These are phyloP conservation scores for Sus scrofa DNA, from an alignment of 2,113 vertebrate species.

Conservation along the genomic window DNA sequence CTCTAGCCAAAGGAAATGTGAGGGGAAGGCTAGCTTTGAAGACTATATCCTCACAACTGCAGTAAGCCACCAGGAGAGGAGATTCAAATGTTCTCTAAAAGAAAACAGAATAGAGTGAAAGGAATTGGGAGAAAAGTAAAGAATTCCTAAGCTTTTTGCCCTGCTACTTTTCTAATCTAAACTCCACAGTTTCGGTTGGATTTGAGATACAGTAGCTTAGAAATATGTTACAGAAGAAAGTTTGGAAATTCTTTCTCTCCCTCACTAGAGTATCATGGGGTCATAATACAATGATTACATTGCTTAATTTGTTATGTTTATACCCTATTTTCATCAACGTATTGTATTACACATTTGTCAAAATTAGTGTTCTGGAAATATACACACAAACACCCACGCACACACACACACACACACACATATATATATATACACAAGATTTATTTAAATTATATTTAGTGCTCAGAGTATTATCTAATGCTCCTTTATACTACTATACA, in stretches of 20 bases:
- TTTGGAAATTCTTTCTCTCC: background rate
- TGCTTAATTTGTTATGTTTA: background rate
- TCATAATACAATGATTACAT: background rate
- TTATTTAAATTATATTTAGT: background rate
- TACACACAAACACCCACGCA: no score
- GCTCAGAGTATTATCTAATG: background rate
- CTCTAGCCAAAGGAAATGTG: background rate
- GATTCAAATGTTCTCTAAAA: background rate
- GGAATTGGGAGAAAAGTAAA: background rate
- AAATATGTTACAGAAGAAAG: background rate
- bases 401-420: no score
- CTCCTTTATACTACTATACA: background rate
- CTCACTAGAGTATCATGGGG: background rate
- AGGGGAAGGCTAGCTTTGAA: background rate
- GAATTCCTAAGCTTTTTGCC: background rate
- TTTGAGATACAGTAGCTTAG: background rate
- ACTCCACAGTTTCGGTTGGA: background rate
- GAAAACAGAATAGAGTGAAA: background rate
- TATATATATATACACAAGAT: background rate
- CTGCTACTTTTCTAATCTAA: background rate
- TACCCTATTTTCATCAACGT: background rate
- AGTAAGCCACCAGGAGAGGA: background rate
- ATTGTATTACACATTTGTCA: background rate
- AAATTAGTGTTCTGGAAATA: background rate
- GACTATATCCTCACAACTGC: accelerated